Conservation (phyloP, 2,113 vertebrate genomes). For the Ailurus styani region DNA sequence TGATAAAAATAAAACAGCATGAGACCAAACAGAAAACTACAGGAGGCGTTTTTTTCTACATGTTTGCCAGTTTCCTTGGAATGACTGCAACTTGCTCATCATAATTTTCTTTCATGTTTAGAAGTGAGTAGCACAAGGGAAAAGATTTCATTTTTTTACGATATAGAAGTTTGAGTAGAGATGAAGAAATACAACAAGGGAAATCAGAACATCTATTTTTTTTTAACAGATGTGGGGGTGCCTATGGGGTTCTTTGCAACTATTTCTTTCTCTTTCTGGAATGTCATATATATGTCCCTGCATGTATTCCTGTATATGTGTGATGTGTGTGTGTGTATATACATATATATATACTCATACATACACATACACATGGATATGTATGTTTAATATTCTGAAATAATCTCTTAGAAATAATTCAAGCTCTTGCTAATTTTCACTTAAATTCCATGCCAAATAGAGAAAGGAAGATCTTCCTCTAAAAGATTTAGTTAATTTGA, state of each 20-base stretch:
- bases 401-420: not conserved
- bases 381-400: not conserved
- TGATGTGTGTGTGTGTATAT: not conserved
- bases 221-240: not conserved
- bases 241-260: not conserved
- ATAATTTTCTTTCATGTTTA: not conserved
- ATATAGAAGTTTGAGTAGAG: not conserved
- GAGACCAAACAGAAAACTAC: not conserved
- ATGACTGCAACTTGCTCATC: not conserved
- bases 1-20: not conserved
- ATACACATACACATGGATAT: not conserved
- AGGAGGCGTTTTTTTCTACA: not conserved
- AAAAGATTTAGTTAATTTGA: not conserved
- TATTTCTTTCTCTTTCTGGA: not conserved
- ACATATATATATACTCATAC: not conserved
- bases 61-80: not conserved
- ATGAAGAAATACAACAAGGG: not conserved
- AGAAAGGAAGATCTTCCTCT: not conserved
- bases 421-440: not conserved
- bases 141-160: not conserved
- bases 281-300: not conserved
- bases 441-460: not conserved
- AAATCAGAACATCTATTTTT: not conserved
- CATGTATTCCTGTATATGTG: not conserved
- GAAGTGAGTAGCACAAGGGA: not conserved